Percentiles rank a stretch among this genome's conserved stretches.
phyloP scores from a whole-genome alignment of 2,113 vertebrate species.

The Diphyllodes magnificus region DNA sequence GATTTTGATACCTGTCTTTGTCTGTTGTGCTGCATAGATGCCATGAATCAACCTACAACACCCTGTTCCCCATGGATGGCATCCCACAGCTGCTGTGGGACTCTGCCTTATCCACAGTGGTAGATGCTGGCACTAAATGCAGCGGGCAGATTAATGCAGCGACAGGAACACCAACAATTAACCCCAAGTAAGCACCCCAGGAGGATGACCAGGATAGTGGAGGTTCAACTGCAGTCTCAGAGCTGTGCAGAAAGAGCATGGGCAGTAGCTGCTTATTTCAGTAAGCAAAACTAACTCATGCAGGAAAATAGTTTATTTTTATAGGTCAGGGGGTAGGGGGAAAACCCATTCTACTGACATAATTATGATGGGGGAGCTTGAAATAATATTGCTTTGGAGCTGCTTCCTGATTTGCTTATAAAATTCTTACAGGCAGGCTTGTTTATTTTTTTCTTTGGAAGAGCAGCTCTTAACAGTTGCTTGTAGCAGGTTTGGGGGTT shows the following conservation, averaged over 20 bases:
- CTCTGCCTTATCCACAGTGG: background rate
- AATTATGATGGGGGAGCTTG: background rate
- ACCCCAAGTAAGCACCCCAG: background rate
- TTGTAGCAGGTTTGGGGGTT: background rate
- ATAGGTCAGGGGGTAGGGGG: fast-evolving
- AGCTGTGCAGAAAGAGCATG: background rate
- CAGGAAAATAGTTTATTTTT: background rate
- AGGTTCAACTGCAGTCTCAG: background rate
- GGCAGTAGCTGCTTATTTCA: background rate
- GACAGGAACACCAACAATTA: background rate
- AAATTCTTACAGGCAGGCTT: background rate
- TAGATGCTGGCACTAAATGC: background rate
- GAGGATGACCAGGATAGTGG: background rate
- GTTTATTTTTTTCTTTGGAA: background rate
- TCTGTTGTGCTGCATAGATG: background rate
- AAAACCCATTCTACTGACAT: background rate
- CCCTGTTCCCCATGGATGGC: background rate
- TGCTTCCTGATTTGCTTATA: background rate
- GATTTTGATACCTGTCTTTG: background rate
- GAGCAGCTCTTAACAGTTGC: background rate
- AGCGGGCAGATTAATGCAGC: background rate
- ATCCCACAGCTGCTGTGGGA: background rate
- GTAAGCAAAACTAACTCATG: background rate
- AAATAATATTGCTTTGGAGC: background rate
- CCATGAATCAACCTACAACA: background rate